These are phyloP conservation scores for Macrobrachium rosenbergii DNA, from an alignment of 1,140 invertebrate genomes.

Conservation along the genomic window DNA sequence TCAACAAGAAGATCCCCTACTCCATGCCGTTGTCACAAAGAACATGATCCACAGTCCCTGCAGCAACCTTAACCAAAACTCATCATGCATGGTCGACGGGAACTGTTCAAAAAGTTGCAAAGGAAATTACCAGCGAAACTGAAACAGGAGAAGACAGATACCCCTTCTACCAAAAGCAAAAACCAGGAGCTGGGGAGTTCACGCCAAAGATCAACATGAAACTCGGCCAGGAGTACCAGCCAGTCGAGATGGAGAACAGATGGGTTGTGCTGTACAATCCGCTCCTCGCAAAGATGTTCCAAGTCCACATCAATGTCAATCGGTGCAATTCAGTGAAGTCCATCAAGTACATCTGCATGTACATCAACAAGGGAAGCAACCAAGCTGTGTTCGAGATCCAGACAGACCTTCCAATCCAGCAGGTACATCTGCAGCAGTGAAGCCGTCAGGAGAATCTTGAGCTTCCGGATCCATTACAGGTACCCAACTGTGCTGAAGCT, in stretches of 20 bases:
- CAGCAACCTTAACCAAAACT: constrained; percentile 57
- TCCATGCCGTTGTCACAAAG: constrained; percentile 32
- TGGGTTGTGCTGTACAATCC: not conserved
- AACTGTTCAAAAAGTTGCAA: constrained; percentile 56
- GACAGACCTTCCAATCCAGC: not conserved
- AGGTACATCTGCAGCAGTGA: no score
- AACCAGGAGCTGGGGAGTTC: not conserved
- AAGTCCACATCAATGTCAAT: constrained; percentile 16
- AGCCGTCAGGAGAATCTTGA: no score
- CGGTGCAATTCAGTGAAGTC: constrained; percentile 11
- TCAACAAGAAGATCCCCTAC: no score
- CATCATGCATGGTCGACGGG: constrained; percentile 60
- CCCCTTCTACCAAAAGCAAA: not conserved
- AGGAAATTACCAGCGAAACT: not conserved
- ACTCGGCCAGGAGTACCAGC: not conserved
- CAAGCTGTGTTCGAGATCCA: not conserved
- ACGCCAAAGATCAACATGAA: not conserved
- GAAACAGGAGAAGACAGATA: constrained; percentile 16
- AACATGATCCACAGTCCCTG: constrained; percentile 65
- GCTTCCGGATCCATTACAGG: no score
- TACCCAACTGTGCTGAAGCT: no score
- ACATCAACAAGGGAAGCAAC: not conserved
- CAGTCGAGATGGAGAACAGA: not conserved
- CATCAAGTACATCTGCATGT: constrained; percentile 26
- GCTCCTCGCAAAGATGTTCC: not conserved